Evolutionary conservation across 2,113 vertebrate genomes (phyloP), one percentile per base, ranked within the genome.

Genomic region (Glaucomys volans): DNA sequence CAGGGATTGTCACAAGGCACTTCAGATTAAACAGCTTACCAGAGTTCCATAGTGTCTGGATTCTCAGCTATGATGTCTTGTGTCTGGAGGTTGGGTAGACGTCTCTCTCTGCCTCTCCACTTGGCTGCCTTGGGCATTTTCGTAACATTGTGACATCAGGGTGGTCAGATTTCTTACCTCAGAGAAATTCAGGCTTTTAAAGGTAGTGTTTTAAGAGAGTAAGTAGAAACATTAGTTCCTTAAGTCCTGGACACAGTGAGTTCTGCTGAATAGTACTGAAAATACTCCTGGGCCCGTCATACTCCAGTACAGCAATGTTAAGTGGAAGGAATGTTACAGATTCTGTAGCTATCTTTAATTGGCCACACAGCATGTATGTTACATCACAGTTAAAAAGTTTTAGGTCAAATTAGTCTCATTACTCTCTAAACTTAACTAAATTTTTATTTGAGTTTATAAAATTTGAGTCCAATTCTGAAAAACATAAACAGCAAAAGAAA

Each of bases 391-490:
- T 85, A 62, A 10, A 66, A 86, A 54, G 20, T 66, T 32, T 28
- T 67, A 79, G n/a, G 52, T 82, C 57, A 90, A 13, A 66, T 66
- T 42, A 42, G 35, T 89, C 87, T 79, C 4, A 37, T 40, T 72
- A 47, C 28, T 90, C 42, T 93, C 44, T 72, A 87, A 76, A 47
- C 4, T 24, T 69, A 52, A 52, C 17, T 93, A 62, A 62, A 62
- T 71, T 59, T 64, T 2, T 95, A 5, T 96, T 66, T 54, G 26
- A 66, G 32, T 5, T 14, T 59, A 26, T 79, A 64, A 50, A 95
- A 50, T 87, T 76, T 85, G 28, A 50, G 14, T 42, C 92, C 12
- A 79, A 50, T 75, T 97, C 44, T 95, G 50, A 94, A 96, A 90
- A 95, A 87, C 24, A 86, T 54, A 86, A 67, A 62, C 42, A 87